phyloP scores from a whole-genome alignment of 1,140 invertebrate genomes.

The Rhopalosiphum padi region DNA sequence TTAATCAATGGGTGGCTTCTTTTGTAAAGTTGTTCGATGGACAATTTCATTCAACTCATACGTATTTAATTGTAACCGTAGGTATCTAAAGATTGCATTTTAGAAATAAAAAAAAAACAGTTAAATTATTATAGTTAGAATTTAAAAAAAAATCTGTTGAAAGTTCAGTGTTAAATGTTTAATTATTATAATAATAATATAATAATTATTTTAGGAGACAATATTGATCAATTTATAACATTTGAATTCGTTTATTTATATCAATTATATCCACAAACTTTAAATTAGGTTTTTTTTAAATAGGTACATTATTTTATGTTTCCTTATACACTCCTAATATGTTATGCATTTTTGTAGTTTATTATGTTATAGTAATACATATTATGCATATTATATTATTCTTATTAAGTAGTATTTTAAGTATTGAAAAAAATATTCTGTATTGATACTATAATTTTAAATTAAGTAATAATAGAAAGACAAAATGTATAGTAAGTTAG shows the following conservation, averaged over 20 bases:
- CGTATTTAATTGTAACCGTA: not conserved
- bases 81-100: not conserved
- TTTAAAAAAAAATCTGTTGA: not conserved
- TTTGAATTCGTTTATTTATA: not conserved
- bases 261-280: not conserved
- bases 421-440: not conserved
- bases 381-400: too few species aligned
- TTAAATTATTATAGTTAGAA: too few species aligned
- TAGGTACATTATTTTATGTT: not conserved
- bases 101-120: not conserved
- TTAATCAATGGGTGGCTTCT: not conserved
- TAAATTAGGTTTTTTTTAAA: not conserved
- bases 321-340: not conserved
- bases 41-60: not conserved
- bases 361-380: not conserved
- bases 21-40: not conserved
- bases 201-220: not conserved
- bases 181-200: too few species aligned
- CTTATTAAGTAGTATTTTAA: too few species aligned
- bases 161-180: too few species aligned
- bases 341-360: too few species aligned
- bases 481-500: too few species aligned
- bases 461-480: not conserved
- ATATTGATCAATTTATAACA: not conserved
- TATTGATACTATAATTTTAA: not conserved